Base-by-base conservation (phyloP, 30 jellyfish, hydroid and myxozoan species). In the Aurelia sp. region DNA sequence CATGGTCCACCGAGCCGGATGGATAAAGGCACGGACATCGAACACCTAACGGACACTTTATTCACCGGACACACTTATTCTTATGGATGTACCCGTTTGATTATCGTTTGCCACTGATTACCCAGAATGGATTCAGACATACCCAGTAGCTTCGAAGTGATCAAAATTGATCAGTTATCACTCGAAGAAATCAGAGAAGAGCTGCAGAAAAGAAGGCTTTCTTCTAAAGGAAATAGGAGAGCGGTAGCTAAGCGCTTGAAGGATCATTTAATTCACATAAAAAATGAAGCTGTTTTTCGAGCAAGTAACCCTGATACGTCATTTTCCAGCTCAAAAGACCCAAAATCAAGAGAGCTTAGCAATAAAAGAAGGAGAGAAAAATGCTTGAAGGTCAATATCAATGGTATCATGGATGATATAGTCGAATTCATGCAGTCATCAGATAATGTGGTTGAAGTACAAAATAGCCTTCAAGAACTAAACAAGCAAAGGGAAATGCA, bases 81-180 rank as follows among this genome's bases (percentile, higher is more conserved):
- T 65, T 21, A 19, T 65, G 48, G 76, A 65, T 65, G 76, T 65
- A 65, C 65, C 76, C 38, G 1, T 65, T 65, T 20, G 76, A 65
- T 65, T 65, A 65, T 19, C 30, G 38, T 65, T 3, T 21, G 76
- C 1, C 2, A 19, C 16, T 12, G 65, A 53, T 53, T 53, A 18
- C 65, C 65, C 65, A 53, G 2, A 0, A 53, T 53, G 65, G 65
- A 53, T 2, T 53, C 65, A 2, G 65, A 53, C 65, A 18, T 53
- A 53, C 65, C 65, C 65, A 53, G 65, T 53, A 53, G 2, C 65
- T 53, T 53, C 19, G 2, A 53, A 53, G 65, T 53, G 65, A 2
- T 53, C 16, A 53, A 53, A 53, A 53, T 53, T 53, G 65, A 53
- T 53, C 65, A 53, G 2, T 53, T 53, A 53, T 53, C 19, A 53